Base-by-base conservation (phyloP, 2,113 vertebrate species). In the Dolichallabes microphthalmus region DNA sequence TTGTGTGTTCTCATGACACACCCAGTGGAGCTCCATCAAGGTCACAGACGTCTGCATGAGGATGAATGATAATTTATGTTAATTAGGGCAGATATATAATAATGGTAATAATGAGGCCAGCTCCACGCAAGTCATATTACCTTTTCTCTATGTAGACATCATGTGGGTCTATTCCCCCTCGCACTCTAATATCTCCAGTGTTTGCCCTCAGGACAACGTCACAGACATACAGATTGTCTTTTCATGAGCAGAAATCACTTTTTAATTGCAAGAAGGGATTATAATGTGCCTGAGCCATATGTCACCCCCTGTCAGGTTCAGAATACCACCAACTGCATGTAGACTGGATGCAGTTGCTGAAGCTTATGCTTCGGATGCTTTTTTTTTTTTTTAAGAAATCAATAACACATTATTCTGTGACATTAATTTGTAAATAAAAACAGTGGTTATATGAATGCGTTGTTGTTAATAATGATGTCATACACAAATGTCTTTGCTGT, bases 61-160 rank as follows among this genome's bases (percentile, higher is more conserved):
- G 71, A 84, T 84, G 82, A 84, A 77, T 55, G 19, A 75, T 84
- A 55, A 85, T 78, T 53, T 85, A 85, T 85, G 83, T 57, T 85
- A 85, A 85, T 85, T 68, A 78, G 60, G 61, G 52, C 45, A 64
- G 75, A 84, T 68, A 78, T 85, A 53, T 78, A 85, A 85, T 78
- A 78, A 78, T 66, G 30, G 68, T 68, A 52, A 85, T 77, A 85
- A 85, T 55, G 61, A 85, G 83, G 74, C 45, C 61, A 39, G 74
- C 83, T 13, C 78, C 73, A 77, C 45, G 27, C 71, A 84, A 84
- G 30, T 35, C 82, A 85, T 78, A 85, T 78, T 64, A 78, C 60
- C 61, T 32, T 32, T 64, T 27, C 45, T 64, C 45, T 64, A 61
- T 77, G 63, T 77, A 35, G 17, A 78, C 9, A 14, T 76, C 61